Base-by-base conservation (phyloP, 2,113 vertebrate species). In the Prietella phreatophila region DNA sequence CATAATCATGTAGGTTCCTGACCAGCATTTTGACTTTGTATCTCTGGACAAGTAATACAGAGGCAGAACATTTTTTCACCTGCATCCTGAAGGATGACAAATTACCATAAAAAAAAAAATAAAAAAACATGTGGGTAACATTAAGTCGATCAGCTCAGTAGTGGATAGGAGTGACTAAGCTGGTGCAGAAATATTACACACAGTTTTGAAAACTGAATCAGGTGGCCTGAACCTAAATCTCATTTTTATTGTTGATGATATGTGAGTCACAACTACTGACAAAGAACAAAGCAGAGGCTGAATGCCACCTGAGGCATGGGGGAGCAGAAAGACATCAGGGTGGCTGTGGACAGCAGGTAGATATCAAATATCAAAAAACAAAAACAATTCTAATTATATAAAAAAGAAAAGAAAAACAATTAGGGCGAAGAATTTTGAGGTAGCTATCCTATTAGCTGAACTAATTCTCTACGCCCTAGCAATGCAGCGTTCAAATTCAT, bases 291-390 rank as follows among this genome's bases (percentile, higher is more conserved):
- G 58, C 22, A 53, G 30, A 53, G 55, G 39, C 53, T 63, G 10
- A 36, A 63, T 63, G 9, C 14, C 25, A 47, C 65, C 65, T 61
- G 13, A 83, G 65, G 81, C 81, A 61, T 25, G 20, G n/a, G 36
- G 63, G 56, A 79, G 25, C 61, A 33, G 25, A 82, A 58, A 63
- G 55, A 86, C 58, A 53, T 61, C 3, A 63, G 71, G 53, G 47
- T 42, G 39, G 25, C 22, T 61, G 53, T 53, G 30, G 58, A 79
- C 27, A 22, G 71, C 6, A 33, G 39, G 27, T 47, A 19, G 25
- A 83, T 65, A 83, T 83, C 81, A 83, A 42, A 83, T 61, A 61
- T 61, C 42, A 13, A 76, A 76, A 39, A 75, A 47, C 42, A 22
- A 42, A 75, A 75, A 39, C 42, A 42, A 25, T 14, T 13, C 39